Conservation (phyloP, 2,888 invertebrate species). For the Brachyptera putata region DNA sequence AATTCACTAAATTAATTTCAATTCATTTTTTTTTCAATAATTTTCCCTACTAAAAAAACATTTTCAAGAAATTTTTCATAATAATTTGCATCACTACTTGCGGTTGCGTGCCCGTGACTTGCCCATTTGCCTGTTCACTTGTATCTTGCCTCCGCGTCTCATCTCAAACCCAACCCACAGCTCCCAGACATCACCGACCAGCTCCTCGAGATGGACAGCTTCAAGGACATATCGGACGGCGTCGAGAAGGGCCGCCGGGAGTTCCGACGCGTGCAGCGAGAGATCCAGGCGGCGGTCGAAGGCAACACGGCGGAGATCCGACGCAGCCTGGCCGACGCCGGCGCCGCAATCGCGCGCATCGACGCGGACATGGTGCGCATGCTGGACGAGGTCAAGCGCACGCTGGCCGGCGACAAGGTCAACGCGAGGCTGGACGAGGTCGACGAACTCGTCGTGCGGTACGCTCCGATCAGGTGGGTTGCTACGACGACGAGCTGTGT, state of each 20-base stretch:
- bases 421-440: background rate
- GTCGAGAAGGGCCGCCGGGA: background rate
- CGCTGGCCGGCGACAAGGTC: conserved; percentile 5
- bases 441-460: conserved; percentile 1
- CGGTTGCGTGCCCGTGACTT: too few species aligned
- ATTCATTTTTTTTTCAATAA: too few species aligned
- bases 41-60: too few species aligned
- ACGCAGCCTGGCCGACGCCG: background rate
- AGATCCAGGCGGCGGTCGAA: conserved; percentile 7
- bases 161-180: too few species aligned
- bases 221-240: conserved; percentile 2
- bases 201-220: conserved; percentile 1
- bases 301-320: background rate
- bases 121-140: too few species aligned
- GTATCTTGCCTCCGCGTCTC: too few species aligned
- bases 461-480: conserved; percentile 9
- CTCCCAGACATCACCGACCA: conserved; percentile 10
- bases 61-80: too few species aligned
- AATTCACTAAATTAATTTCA: too few species aligned
- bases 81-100: too few species aligned
- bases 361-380: conserved; percentile 1
- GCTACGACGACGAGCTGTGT: too few species aligned
- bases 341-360: background rate
- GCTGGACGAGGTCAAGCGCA: background rate
- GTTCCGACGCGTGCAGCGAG: background rate